These are phyloP conservation scores for Limnephilus auricula DNA, from an alignment of 2,888 invertebrate genomes.

Conservation along the genomic window DNA sequence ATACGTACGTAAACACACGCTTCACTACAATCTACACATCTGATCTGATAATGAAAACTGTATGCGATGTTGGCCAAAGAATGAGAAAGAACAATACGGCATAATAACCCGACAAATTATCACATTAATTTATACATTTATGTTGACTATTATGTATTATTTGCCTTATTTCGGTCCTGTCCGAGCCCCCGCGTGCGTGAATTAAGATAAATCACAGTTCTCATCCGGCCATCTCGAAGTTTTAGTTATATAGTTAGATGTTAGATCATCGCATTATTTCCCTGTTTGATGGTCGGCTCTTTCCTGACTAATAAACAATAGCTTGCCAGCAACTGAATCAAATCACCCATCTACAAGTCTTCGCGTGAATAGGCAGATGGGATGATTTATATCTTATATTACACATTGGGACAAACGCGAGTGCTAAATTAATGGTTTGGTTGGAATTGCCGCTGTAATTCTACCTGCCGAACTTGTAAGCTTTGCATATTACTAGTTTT, in stretches of 20 bases:
- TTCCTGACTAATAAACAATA: conserved; percentile 22
- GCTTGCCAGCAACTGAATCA: not conserved
- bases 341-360: not conserved
- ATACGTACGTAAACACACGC: no score
- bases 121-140: no score
- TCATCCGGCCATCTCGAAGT: conserved; percentile 37
- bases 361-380: not conserved
- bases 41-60: no score
- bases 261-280: not conserved
- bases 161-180: not conserved
- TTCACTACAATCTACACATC: no score
- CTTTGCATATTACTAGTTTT: not conserved
- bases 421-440: not conserved
- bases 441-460: not conserved
- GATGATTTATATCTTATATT: not conserved
- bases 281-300: not conserved
- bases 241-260: not conserved
- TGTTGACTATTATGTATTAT: not conserved
- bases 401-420: not conserved
- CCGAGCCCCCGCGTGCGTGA: not conserved
- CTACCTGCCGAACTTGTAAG: not conserved
- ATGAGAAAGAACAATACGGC: no score
- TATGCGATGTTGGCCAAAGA: no score
- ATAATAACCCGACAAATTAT: no score
- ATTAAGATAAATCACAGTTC: conserved; percentile 46